Conservation (phyloP, 2,888 invertebrate species). For the Nesidiocoris tenuis region DNA sequence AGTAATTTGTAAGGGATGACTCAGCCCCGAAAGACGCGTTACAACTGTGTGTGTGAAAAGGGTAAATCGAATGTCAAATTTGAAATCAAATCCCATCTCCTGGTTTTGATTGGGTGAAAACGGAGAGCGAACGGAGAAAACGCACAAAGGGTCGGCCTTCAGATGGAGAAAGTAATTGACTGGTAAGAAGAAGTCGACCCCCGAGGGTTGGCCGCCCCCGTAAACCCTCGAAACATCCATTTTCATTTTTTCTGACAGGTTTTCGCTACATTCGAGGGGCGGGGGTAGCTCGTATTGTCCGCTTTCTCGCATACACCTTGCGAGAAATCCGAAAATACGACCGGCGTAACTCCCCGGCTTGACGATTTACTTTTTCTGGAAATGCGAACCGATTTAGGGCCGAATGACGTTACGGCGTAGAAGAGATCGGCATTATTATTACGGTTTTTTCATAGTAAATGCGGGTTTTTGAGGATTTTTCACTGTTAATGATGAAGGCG, state of each 20-base stretch:
- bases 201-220: neutral
- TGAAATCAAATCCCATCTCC: conserved; percentile 7
- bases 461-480: too few species aligned
- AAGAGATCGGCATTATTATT: too few species aligned
- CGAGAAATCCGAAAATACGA: neutral
- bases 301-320: neutral
- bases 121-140: neutral
- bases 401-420: too few species aligned
- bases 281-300: neutral
- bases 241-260: neutral
- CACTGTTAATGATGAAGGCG: too few species aligned
- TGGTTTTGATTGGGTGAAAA: neutral
- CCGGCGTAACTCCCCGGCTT: neutral
- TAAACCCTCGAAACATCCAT: neutral
- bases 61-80: conserved; percentile 28
- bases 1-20: neutral
- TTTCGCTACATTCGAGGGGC: neutral
- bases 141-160: neutral
- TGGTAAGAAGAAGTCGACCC: neutral
- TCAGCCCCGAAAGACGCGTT: neutral
- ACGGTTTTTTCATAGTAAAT: too few species aligned
- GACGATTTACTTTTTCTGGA: neutral
- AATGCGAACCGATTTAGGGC: neutral
- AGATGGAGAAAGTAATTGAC: neutral
- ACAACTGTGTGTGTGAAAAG: neutral